Base-by-base conservation (phyloP, 92 coral and sea anemone species). In the Diadumene lineata region DNA sequence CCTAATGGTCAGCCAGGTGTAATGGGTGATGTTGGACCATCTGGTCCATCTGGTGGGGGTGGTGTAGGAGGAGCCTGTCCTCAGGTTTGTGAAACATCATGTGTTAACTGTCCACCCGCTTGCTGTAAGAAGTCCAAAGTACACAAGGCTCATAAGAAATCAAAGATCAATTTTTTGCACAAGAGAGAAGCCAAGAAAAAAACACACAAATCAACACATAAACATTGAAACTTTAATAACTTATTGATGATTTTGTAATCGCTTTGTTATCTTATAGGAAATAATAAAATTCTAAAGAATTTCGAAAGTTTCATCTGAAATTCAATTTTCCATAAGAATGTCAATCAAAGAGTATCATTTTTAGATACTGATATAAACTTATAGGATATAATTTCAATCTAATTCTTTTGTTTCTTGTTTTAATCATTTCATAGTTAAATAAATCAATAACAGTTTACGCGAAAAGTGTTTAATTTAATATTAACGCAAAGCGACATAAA, bases 1-100 rank as follows among this genome's bases (percentile, higher is more conserved):
- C 88, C 90, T 53, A 85, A 85, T 7, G 97, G 97, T 7, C 60
- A 67, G 1, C 64, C 30, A 13, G 89, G 89, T 1, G 85, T 82
- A 0, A 60, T 73, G 3, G 87, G 87, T 0, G 74, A 75, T 1
- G 72, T 64, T 46, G 92, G 92, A 25, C 87, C 82, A 18, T 60
- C 81, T 10, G 91, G 87, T 8, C 65, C 82, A 25, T 48, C 28
- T 13, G 84, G 84, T 32, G 70, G 66, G 10, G 56, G 55, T 7
- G 85, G 85, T 7, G 56, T 60, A 46, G 82, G 30, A 64, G 84
- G 89, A 56, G 64, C 29, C 28, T 88, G 88, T 26, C 89, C 88
- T 1, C 79, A 71, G 25, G 68, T 82, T 60, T 86, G 87, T 22
- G 84, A 78, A 53, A 77, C 84, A 13, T 27, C 74, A 30, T 81